A percentile compares a stretch with the other conserved stretches of the same genome.
Evolutionary conservation across 2,888 invertebrate species (phyloP).

Genomic region (Macrosiphum euphorbiae): DNA sequence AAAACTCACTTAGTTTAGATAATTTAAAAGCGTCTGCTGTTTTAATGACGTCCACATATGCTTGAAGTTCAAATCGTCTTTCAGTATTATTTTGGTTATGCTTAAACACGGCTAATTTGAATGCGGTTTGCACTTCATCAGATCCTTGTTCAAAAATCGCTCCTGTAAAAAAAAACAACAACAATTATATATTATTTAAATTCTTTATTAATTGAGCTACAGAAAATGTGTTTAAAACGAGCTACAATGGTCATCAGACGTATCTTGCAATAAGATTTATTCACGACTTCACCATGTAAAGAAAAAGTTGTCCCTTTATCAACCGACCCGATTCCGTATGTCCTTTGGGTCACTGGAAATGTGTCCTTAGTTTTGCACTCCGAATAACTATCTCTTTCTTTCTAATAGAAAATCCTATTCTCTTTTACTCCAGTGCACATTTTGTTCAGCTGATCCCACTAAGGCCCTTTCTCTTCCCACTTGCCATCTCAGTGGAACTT

Average conservation of each 20-base stretch:
- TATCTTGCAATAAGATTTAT: background rate
- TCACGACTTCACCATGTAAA: background rate
- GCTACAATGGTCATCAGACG: background rate
- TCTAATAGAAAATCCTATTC: slow-evolving; percentile 25
- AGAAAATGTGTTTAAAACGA: background rate
- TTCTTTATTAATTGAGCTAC: background rate
- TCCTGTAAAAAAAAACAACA: slow-evolving; percentile 74
- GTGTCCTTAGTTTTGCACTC: background rate
- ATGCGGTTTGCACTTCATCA: slow-evolving; percentile 93
- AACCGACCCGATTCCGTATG: background rate
- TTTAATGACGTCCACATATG: slow-evolving; percentile 91
- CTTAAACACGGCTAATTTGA: slow-evolving; percentile 88
- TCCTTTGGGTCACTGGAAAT: background rate
- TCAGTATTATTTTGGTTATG: slow-evolving; percentile 88
- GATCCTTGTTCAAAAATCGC: slow-evolving; percentile 93
- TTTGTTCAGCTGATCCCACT: slow-evolving; percentile 34
- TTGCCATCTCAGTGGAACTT: background rate
- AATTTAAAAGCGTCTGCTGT: slow-evolving; percentile 94
- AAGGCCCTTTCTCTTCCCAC: background rate
- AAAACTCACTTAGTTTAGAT: slow-evolving; percentile 87
- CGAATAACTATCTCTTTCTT: slow-evolving; percentile 22
- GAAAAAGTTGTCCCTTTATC: background rate
- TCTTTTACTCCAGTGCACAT: slow-evolving; percentile 50
- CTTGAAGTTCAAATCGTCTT: slow-evolving; percentile 85
- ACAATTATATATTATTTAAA: background rate